Evolutionary conservation across 1,140 invertebrate genomes (phyloP).

Genomic region (Drosophila sechellia): DNA sequence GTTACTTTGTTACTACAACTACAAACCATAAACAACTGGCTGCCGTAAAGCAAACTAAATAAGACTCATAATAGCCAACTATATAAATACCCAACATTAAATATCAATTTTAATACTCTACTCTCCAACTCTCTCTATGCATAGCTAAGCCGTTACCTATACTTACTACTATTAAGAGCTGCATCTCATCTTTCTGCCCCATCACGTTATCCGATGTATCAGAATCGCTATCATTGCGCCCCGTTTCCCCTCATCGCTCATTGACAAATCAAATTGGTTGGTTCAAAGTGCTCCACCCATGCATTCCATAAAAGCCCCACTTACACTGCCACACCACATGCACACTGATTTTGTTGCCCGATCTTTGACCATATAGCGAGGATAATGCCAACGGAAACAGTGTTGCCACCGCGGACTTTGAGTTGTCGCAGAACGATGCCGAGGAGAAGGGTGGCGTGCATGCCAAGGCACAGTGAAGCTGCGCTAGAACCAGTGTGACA

Average conservation of each 20-base stretch:
- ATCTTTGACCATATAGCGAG: slow-evolving; percentile 69
- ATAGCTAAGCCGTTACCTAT: slow-evolving; percentile 36
- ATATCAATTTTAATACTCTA: slow-evolving; percentile 49
- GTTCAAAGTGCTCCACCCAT: slow-evolving; percentile 52
- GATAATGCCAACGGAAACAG: slow-evolving; percentile 55
- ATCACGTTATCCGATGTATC: slow-evolving; percentile 33
- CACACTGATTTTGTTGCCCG: slow-evolving; percentile 53
- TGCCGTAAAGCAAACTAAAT: slow-evolving; percentile 66
- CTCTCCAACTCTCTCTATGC: slow-evolving; percentile 46
- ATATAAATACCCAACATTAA: slow-evolving; percentile 58
- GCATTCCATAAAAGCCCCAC: slow-evolving; percentile 8
- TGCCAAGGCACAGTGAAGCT: slow-evolving; percentile 59
- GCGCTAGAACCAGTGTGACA: slow-evolving; percentile 18
- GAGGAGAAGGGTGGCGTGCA: slow-evolving; percentile 32
- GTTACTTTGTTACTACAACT: slow-evolving; percentile 71
- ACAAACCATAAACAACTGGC: slow-evolving; percentile 53
- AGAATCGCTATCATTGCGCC: slow-evolving; percentile 30
- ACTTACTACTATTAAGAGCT: slow-evolving; percentile 46
- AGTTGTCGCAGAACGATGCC: slow-evolving; percentile 67
- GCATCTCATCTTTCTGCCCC: slow-evolving; percentile 19
- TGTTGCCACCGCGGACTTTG: slow-evolving; percentile 63
- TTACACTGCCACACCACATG: slow-evolving; percentile 28
- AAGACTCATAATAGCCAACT: slow-evolving; percentile 56
- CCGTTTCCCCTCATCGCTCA: slow-evolving; percentile 51
- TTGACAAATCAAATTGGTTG: slow-evolving; percentile 60